Evolutionary conservation across 2,797 vertebrate genomes (phyloP).

Genomic region (Cercopithecus mitis): DNA sequence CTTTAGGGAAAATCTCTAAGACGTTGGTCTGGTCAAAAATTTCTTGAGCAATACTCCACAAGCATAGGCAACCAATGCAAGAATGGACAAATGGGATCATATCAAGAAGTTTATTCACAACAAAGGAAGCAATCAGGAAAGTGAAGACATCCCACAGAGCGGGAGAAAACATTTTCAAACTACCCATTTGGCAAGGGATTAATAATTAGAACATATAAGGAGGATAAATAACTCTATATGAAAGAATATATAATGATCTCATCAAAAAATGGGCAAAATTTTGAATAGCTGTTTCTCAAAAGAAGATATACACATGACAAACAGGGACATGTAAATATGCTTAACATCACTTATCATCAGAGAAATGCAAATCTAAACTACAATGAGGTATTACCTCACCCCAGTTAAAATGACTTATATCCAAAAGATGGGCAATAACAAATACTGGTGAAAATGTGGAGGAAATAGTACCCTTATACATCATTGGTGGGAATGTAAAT

Average conservation of each 20-base stretch:
- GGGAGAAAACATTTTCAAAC: background rate
- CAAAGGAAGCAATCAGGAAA: background rate
- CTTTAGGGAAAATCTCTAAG: background rate
- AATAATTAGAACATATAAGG: background rate
- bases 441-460: background rate
- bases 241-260: background rate
- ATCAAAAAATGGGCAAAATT: background rate
- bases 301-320: background rate
- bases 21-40: background rate
- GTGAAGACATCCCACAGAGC: background rate
- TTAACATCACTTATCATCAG: background rate
- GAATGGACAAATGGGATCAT: background rate
- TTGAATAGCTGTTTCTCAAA: background rate
- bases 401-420: background rate
- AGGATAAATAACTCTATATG: background rate
- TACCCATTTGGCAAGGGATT: background rate
- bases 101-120: background rate
- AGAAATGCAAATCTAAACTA: background rate
- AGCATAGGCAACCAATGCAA: background rate
- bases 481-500: background rate
- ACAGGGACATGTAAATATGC: background rate
- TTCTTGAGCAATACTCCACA: background rate
- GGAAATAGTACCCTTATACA: background rate
- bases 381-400: background rate
- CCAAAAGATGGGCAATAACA: background rate